Conservation (phyloP, 2,797 vertebrate species). For the Sebastes vulpes region DNA sequence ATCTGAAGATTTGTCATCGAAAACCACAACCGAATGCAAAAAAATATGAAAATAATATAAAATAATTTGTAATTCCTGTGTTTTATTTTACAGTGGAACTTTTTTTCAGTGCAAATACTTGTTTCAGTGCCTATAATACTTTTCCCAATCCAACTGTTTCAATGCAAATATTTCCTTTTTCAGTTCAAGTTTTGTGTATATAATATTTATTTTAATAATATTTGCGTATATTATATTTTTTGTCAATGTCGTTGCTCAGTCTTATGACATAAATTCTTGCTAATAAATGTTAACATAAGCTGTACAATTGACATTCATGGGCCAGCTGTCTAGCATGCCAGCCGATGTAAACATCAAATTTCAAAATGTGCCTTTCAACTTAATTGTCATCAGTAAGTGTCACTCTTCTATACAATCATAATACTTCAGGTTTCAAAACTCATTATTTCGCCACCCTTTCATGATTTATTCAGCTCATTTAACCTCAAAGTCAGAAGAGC, state of each 20-base stretch:
- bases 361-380: background rate
- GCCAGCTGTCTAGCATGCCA: background rate
- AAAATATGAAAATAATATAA: too few relatives aligned
- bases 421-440: background rate
- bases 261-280: background rate
- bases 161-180: background rate
- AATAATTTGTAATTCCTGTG: too few relatives aligned
- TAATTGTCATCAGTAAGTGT: background rate
- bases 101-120: too few relatives aligned
- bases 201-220: too few relatives aligned
- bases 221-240: background rate
- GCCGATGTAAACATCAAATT: background rate
- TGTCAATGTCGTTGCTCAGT: background rate
- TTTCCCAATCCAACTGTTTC: background rate
- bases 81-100: background rate
- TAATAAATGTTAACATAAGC: background rate
- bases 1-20: too few relatives aligned
- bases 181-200: background rate
- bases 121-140: background rate
- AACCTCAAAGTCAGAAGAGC: background rate
- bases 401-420: background rate
- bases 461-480: background rate
- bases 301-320: background rate
- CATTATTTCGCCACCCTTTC: background rate
- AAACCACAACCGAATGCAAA: background rate